phyloP scores from a whole-genome alignment of 2,797 vertebrate genomes.

The Spondyliosoma cantharus region DNA sequence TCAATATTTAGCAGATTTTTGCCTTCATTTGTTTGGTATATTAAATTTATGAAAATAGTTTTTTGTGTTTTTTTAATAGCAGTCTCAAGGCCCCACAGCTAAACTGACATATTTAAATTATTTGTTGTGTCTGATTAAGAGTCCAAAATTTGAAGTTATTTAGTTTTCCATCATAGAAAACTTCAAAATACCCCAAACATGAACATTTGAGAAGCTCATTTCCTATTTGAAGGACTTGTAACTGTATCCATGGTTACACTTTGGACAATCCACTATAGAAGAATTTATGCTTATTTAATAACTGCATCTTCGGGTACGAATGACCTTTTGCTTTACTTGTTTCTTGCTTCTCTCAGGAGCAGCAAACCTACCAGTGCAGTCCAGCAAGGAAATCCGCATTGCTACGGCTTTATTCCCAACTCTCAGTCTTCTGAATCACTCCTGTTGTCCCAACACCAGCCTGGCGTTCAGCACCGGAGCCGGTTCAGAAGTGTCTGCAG shows the following conservation, averaged over 20 bases:
- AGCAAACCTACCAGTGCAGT: slow-evolving; percentile 77
- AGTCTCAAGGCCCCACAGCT: too few relatives aligned
- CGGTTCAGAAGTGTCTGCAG: slow-evolving; percentile 29
- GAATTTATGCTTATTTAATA: neutral
- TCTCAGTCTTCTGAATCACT: slow-evolving; percentile 95
- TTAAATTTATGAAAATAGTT: too few relatives aligned
- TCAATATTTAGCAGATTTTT: too few relatives aligned
- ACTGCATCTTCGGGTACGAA: neutral
- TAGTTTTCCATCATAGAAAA: too few relatives aligned
- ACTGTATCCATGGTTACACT: neutral
- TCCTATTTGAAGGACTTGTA: too few relatives aligned
- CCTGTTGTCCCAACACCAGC: slow-evolving; percentile 93
- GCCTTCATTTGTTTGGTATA: too few relatives aligned
- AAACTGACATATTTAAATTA: too few relatives aligned
- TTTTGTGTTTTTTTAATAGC: too few relatives aligned
- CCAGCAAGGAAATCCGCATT: slow-evolving; percentile 85
- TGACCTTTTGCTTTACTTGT: neutral
- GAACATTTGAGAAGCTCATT: too few relatives aligned
- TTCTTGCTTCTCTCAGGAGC: slow-evolving; percentile 74
- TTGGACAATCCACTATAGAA: neutral
- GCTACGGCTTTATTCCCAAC: slow-evolving; percentile 93
- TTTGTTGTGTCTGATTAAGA: too few relatives aligned
- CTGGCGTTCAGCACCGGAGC: slow-evolving; percentile 83
- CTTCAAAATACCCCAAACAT: too few relatives aligned
- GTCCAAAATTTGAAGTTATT: too few relatives aligned